Evolutionary conservation across 2,113 vertebrate genomes (phyloP), one percentile per base, ranked within the genome.

Genomic region (Ailurus styani): DNA sequence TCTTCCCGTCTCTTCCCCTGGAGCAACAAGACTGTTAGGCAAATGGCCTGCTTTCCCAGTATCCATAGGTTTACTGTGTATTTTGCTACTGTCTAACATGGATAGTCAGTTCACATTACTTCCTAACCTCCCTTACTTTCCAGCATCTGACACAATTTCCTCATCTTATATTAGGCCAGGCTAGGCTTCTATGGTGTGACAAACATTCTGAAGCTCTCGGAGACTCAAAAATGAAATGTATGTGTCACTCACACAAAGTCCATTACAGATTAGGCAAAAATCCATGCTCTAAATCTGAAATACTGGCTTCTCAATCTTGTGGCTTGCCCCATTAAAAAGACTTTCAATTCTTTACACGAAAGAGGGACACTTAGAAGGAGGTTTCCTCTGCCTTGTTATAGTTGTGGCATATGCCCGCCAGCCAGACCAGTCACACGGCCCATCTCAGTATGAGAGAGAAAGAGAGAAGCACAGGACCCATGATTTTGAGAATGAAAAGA

Each of bases 31-130:
- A 40, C 52, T 40, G 6, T 60, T 25, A 18, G n/a, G 57, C 14
- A 29, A 64, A 8, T 12, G 47, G 14, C 29, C 68, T 73, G 29
- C 14, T 89, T 86, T 25, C 68, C 45, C 13, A 34, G 27, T 14
- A 23, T 20, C 50, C 47, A 9, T 6, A 23, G 7, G 7, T 25
- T 5, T 25, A 31, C 2, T 37, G 2, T 1, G 4, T 11, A 6
- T 50, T 83, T 55, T 47, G 9, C 29, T 78, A 17, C 90, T 77
- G 23, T 54, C 21, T 23, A 50, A 34, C 27, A 50, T 0, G 0
- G 13, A 47, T 15, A 57, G 11, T 40, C 13, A 52, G 2, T 82
- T 75, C 50, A 3, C 11, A 9, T 18, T 1, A 7, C 3, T 52
- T 37, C n/a, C 27, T 31, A 11, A 27, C 18, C 42, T 6, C 17